These are phyloP conservation scores for Oncorhynchus nerka DNA, from an alignment of 2,113 vertebrate genomes.

Conservation along the genomic window DNA sequence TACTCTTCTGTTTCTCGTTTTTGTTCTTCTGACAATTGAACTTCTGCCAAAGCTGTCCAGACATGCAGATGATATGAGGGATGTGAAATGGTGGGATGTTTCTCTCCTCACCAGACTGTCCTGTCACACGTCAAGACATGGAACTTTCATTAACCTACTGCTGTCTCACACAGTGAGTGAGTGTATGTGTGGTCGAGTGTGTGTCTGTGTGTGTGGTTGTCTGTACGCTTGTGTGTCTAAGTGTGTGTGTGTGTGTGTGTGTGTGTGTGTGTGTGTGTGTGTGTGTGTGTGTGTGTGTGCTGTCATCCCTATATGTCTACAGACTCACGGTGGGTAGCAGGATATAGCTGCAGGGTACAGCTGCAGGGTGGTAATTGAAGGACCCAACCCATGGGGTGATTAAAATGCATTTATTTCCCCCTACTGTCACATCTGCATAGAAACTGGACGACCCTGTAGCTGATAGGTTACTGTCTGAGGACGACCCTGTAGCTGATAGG, in stretches of 20 bases:
- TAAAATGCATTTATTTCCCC: slow-evolving; percentile 65
- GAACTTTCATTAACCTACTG: neutral
- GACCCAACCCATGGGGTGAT: slow-evolving; percentile 56
- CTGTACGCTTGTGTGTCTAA: slow-evolving; percentile 9
- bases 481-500: no score
- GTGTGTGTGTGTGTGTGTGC: neutral
- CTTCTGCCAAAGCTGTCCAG: slow-evolving; percentile 31
- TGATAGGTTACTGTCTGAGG: no score
- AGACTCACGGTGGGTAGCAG: slow-evolving; percentile 66
- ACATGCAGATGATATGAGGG: slow-evolving; percentile 45
- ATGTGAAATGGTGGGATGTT: slow-evolving; percentile 49
- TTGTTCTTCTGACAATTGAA: slow-evolving; percentile 10
- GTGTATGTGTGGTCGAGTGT: slow-evolving; percentile 12
- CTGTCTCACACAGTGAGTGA: neutral
- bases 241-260: slow-evolving; percentile 5
- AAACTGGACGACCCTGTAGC: slow-evolving; percentile 50
- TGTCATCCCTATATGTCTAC: slow-evolving; percentile 49
- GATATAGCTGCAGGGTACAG: slow-evolving; percentile 42
- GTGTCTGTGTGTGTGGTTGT: neutral
- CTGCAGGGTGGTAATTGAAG: slow-evolving; percentile 65
- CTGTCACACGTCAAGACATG: slow-evolving; percentile 44
- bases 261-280: neutral
- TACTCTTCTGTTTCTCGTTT: neutral
- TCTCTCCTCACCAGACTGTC: slow-evolving; percentile 31
- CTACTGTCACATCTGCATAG: slow-evolving; percentile 68